These are phyloP conservation scores for Ptychochromis oligacanthus DNA, from an alignment of 2,113 vertebrate species.

Conservation along the genomic window DNA sequence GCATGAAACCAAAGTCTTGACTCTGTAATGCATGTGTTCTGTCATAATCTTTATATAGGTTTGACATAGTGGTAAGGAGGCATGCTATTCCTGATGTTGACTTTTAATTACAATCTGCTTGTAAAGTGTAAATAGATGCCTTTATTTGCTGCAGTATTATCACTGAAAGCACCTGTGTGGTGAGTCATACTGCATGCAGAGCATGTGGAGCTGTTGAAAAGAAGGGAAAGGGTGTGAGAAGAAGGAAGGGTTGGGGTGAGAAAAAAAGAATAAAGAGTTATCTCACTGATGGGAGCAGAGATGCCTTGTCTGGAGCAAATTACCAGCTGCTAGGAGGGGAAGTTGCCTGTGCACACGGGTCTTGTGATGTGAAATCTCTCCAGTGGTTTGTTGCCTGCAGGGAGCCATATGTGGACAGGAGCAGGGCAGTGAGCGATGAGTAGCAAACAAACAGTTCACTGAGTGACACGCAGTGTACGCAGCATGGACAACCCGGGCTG, in stretches of 20 bases:
- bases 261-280: constrained; percentile 23
- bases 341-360: constrained; percentile 25
- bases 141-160: constrained; percentile 45
- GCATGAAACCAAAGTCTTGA: constrained; percentile 1
- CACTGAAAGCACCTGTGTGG: constrained; percentile 37
- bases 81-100: constrained; percentile 7
- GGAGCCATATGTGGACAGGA: constrained; percentile 21
- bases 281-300: constrained; percentile 53
- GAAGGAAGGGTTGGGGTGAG: neutral
- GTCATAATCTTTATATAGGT: constrained; percentile 1
- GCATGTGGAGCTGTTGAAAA: constrained; percentile 30
- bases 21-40: neutral
- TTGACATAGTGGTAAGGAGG: neutral
- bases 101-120: constrained; percentile 42
- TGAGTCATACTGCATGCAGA: constrained; percentile 48
- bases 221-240: neutral
- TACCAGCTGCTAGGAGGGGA: constrained; percentile 38
- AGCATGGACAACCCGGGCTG: constrained; percentile 46
- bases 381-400: constrained; percentile 33
- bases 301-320: constrained; percentile 57
- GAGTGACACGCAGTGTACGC: constrained; percentile 49
- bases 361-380: constrained; percentile 52
- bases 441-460: constrained; percentile 56
- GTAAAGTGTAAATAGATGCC: constrained; percentile 35
- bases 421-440: constrained; percentile 45